Conservation (phyloP, 2,113 vertebrate genomes). For the Pogona vitticeps region DNA sequence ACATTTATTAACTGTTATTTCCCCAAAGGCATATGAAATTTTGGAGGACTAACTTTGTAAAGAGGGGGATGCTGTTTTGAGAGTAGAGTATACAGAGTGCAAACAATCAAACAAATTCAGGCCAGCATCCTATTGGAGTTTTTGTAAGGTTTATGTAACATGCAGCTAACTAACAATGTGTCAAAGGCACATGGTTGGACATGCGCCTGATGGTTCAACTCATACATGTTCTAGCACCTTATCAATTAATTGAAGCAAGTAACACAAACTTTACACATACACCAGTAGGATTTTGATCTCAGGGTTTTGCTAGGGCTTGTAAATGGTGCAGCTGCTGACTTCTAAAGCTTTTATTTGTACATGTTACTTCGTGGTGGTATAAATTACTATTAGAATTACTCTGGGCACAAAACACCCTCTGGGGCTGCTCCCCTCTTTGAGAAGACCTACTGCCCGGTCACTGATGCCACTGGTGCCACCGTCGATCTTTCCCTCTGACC, state of each 20-base stretch:
- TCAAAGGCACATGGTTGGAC: too few relatives aligned
- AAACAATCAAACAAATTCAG: background rate
- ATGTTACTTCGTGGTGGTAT: background rate
- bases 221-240: too few relatives aligned
- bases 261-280: too few relatives aligned
- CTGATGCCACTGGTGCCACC: rapidly evolving
- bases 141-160: too few relatives aligned
- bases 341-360: too few relatives aligned
- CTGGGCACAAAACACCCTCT: background rate
- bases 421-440: background rate
- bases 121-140: too few relatives aligned
- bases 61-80: background rate
- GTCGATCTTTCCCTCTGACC: background rate
- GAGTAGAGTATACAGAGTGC: background rate
- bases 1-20: background rate
- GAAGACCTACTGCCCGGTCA: background rate
- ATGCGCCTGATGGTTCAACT: too few relatives aligned
- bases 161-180: too few relatives aligned
- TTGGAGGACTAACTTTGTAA: background rate
- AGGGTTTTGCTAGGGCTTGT: too few relatives aligned
- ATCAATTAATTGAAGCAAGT: too few relatives aligned
- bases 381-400: background rate
- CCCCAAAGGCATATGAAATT: background rate
- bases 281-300: too few relatives aligned
- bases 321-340: too few relatives aligned